phyloP scores from a whole-genome alignment of 2,888 invertebrate genomes.

The Campaea margaritaria region DNA sequence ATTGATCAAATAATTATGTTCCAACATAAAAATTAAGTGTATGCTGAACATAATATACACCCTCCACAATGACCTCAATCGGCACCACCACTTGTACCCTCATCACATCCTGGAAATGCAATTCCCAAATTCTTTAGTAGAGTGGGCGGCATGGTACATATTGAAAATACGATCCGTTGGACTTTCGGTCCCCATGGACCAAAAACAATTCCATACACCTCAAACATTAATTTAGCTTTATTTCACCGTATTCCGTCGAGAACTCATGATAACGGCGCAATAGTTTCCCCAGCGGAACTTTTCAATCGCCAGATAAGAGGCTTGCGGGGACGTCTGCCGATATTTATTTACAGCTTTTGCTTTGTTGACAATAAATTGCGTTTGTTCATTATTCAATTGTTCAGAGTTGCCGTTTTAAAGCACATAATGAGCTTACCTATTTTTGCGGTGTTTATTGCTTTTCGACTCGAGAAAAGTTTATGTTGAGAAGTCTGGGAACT shows the following conservation, averaged over 20 bases:
- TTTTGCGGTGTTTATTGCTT: slow-evolving; percentile 46
- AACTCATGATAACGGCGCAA: slow-evolving; percentile 49
- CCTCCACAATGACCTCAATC: too few relatives aligned
- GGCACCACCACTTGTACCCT: too few relatives aligned
- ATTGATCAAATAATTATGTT: too few relatives aligned
- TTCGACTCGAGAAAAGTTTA: slow-evolving; percentile 13
- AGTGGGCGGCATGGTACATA: too few relatives aligned
- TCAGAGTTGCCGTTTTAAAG: slow-evolving; percentile 50
- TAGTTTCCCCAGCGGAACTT: slow-evolving; percentile 71
- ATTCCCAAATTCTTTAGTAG: too few relatives aligned
- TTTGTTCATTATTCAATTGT: slow-evolving; percentile 73
- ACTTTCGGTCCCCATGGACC: not conserved
- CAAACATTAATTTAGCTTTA: slow-evolving; percentile 5
- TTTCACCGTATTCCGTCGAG: slow-evolving; percentile 44
- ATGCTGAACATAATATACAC: too few relatives aligned
- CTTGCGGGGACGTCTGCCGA: slow-evolving; percentile 67
- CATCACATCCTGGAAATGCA: too few relatives aligned
- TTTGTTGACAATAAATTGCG: slow-evolving; percentile 65
- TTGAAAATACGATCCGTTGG: too few relatives aligned
- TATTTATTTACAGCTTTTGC: slow-evolving; percentile 75
- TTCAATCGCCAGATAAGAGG: slow-evolving; percentile 79
- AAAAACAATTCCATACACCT: not conserved
- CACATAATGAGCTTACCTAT: slow-evolving; percentile 54
- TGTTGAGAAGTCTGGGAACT: slow-evolving; percentile 18
- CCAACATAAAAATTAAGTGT: too few relatives aligned